Conservation (phyloP, 2,113 vertebrate genomes). For the Pseudorectes ferrugineus region DNA sequence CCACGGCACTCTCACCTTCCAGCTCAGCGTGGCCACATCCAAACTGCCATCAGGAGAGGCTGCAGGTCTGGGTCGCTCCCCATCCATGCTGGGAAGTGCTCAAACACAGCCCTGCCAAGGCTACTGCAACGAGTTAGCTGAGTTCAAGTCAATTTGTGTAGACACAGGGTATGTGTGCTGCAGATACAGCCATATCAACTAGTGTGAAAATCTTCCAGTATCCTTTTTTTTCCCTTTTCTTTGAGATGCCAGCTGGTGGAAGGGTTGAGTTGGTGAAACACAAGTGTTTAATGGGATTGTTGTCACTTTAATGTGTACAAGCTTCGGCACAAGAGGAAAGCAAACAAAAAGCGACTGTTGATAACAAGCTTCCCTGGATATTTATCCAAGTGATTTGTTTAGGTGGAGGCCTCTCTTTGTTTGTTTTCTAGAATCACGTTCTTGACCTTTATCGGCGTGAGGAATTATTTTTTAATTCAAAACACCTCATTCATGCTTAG, state of each 20-base stretch:
- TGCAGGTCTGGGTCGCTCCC: fast-evolving
- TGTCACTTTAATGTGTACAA: not conserved
- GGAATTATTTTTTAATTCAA: not conserved
- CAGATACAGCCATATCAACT: fast-evolving
- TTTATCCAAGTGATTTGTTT: not conserved
- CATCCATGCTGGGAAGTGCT: fast-evolving
- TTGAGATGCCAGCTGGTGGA: not conserved
- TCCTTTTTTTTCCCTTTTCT: not conserved
- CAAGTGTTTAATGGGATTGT: not conserved
- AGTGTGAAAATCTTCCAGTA: not conserved
- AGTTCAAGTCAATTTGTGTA: fast-evolving
- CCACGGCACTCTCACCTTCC: fast-evolving
- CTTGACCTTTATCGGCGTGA: not conserved
- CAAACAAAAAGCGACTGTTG: not conserved
- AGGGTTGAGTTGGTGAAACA: not conserved
- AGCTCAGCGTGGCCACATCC: not conserved
- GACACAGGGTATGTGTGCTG: not conserved
- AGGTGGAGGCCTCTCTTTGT: not conserved
- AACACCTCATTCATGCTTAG: not conserved
- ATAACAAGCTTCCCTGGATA: not conserved
- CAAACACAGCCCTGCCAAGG: not conserved
- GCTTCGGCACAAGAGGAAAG: not conserved
- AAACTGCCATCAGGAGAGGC: fast-evolving
- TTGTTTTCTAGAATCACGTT: not conserved
- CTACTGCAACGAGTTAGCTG: fast-evolving